Conservation (phyloP, 2,113 vertebrate species). For the Rallus limicola region DNA sequence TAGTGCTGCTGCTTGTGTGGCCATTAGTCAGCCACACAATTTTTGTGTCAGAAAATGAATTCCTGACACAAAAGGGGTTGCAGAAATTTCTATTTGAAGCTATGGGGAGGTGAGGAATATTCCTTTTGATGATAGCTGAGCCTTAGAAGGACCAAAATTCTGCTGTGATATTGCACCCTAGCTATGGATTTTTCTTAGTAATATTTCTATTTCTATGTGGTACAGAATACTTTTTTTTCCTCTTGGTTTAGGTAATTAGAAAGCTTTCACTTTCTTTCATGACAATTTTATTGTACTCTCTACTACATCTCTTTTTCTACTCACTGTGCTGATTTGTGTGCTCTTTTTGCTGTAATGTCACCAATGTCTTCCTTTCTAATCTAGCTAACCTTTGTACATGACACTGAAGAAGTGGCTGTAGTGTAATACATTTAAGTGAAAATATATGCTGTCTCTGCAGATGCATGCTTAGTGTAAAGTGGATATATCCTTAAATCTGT, state of each 20-base stretch:
- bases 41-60: not conserved
- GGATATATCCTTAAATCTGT: slow-evolving; percentile 36
- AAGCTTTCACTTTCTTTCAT: not conserved
- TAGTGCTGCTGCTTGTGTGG: not conserved
- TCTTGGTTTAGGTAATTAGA: not conserved
- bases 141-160: not conserved
- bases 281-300: not conserved
- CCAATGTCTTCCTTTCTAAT: not conserved
- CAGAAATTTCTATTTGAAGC: not conserved
- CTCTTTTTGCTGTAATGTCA: not conserved
- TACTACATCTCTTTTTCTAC: not conserved
- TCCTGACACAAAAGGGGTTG: not conserved
- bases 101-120: not conserved
- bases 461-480: not conserved
- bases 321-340: not conserved
- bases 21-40: not conserved
- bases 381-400: slow-evolving; percentile 22
- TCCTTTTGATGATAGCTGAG: not conserved
- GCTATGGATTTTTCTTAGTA: not conserved
- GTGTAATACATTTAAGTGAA: not conserved
- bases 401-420: not conserved
- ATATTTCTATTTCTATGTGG: not conserved
- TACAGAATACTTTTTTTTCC: not conserved
- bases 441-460: not conserved
- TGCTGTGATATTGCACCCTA: not conserved